Conservation (phyloP, 2,888 invertebrate species). For the Hyposoter didymator region DNA sequence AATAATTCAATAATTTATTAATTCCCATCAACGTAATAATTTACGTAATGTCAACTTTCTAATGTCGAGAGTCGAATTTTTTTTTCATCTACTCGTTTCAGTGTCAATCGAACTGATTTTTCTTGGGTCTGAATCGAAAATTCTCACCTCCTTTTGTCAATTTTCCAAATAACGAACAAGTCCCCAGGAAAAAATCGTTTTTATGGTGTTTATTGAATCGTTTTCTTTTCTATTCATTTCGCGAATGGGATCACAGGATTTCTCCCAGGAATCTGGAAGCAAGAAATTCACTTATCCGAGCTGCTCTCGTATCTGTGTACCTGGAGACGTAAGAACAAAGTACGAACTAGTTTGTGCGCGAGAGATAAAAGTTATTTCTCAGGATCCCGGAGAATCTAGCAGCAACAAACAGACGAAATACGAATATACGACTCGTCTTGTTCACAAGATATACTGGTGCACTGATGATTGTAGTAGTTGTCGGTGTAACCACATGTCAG, state of each 20-base stretch:
- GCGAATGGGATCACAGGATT: background rate
- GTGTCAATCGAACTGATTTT: background rate
- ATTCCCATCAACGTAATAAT: background rate
- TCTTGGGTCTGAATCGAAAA: background rate
- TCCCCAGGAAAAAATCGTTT: background rate
- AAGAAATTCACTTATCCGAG: conserved; percentile 14
- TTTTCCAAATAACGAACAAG: background rate
- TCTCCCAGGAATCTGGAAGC: conserved; percentile 3
- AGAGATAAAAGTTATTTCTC: conserved; percentile 49
- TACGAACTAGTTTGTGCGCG: conserved; percentile 52
- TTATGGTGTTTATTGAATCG: background rate
- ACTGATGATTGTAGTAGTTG: conserved; percentile 51
- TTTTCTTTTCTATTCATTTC: background rate
- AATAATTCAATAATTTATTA: background rate
- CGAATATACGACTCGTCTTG: conserved; percentile 25
- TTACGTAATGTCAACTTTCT: background rate
- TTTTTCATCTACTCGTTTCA: background rate
- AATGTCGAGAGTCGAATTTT: background rate
- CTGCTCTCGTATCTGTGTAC: background rate
- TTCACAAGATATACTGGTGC: conserved; percentile 33
- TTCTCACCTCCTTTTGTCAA: background rate
- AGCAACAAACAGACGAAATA: conserved; percentile 46
- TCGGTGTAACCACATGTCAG: conserved; percentile 64
- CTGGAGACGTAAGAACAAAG: conserved; percentile 11
- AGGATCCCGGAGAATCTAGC: conserved; percentile 38